A percentile compares a stretch with the other conserved stretches of the same genome.
phyloP scores from a whole-genome alignment of 2,113 vertebrate species.

The Syngnathus floridae region DNA sequence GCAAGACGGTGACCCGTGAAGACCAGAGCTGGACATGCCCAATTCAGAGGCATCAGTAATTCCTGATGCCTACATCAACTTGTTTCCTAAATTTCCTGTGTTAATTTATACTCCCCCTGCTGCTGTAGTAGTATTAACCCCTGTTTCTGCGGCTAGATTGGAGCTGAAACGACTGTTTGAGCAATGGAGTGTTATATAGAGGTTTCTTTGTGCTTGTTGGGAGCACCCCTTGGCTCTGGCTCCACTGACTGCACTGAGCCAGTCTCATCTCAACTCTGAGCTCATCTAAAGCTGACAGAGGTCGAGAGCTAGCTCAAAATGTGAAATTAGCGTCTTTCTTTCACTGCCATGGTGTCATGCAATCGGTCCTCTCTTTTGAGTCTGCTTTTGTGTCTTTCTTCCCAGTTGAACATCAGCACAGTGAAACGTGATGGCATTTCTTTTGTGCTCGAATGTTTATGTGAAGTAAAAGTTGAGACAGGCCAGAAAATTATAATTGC shows the following conservation, averaged over 20 bases:
- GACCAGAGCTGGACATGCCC: too few relatives aligned
- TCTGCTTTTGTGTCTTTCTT: slow-evolving; percentile 31
- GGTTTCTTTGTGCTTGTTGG: slow-evolving; percentile 50
- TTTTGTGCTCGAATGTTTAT: slow-evolving; percentile 6
- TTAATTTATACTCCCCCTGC: slow-evolving; percentile 49
- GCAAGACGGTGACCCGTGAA: too few relatives aligned
- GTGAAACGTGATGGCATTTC: slow-evolving; percentile 10
- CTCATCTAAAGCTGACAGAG: slow-evolving; percentile 50
- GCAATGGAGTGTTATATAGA: slow-evolving; percentile 41
- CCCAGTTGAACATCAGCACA: slow-evolving; percentile 33
- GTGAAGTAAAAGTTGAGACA: slow-evolving; percentile 4
- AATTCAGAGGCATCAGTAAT: neutral
- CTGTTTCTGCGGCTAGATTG: slow-evolving; percentile 39
- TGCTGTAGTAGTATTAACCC: slow-evolving; percentile 47
- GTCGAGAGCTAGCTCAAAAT: slow-evolving; percentile 46
- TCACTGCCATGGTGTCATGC: slow-evolving; percentile 51
- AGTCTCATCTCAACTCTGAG: slow-evolving; percentile 52
- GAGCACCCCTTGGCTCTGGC: slow-evolving; percentile 46
- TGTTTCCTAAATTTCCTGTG: neutral
- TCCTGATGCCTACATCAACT: slow-evolving; percentile 12
- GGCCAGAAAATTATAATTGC: slow-evolving; percentile 15
- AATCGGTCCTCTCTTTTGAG: slow-evolving; percentile 46
- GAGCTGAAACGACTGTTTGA: slow-evolving; percentile 47
- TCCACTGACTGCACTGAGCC: slow-evolving; percentile 31
- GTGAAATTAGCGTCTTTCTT: slow-evolving; percentile 51